Evolutionary conservation across 2,113 vertebrate genomes (phyloP), one percentile per base, ranked within the genome.

Genomic region (Lepisosteus osseus): DNA sequence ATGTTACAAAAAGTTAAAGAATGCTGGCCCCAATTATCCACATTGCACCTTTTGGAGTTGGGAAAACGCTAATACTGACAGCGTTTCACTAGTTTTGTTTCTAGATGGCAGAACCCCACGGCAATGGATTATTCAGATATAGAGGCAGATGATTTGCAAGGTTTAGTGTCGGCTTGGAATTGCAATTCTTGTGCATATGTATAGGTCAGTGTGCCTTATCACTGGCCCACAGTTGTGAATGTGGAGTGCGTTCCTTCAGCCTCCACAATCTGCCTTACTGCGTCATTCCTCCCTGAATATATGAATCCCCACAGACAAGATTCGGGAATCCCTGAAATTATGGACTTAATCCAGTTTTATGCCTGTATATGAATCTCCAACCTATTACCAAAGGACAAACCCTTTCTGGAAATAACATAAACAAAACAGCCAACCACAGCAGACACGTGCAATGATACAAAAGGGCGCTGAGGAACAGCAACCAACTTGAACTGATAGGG

Each of bases 21-120:
- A 57, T 65, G 67, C 75, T 77, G 67, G 71, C 69, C 42, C 69
- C 76, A 74, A 76, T 79, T 74, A 76, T 76, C 69, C 68, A 51
- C 56, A 55, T 44, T 69, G 61, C 68, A 68, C 54, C 74, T 66
- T 69, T 74, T 66, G 63, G 56, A 65, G 70, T 68, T 71, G 66
- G 54, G 67, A 54, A 54, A 70, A 65, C 68, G 76, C 76, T 72
- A 79, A 76, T 79, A 72, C 74, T 47, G 7, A 61, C 29, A 29
- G 29, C 67, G 55, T 72, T 72, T 77, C 67, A 76, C 76, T 67
- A 70, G 69, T 77, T 76, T 72, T 45, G 47, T 54, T 70, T 67
- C 70, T 76, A 66, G 69, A 68, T 71, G 74, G 74, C 69, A 9
- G 47, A 6, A 51, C 0, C 47, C 9, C 47, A 1, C 0, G 47